phyloP scores from a whole-genome alignment of 2,113 vertebrate species.

The Aptenodytes forsteri region DNA sequence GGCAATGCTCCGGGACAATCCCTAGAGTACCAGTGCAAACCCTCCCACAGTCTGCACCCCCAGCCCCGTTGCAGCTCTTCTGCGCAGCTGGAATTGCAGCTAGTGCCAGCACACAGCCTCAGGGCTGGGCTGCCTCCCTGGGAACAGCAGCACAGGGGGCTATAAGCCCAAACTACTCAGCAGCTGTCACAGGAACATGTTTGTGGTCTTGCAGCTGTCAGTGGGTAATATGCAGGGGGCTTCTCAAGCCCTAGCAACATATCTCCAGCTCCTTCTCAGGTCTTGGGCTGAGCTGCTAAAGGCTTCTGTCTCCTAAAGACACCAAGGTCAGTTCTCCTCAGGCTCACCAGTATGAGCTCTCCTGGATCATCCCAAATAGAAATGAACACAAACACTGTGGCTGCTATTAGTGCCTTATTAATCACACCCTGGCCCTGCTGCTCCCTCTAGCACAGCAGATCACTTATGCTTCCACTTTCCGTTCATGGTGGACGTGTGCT shows the following conservation, averaged over 20 bases:
- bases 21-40: neutral
- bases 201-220: too few species aligned
- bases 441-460: neutral
- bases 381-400: neutral
- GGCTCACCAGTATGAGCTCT: neutral
- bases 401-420: constrained; percentile 30
- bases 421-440: neutral
- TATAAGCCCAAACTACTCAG: neutral
- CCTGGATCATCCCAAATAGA: neutral
- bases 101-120: neutral
- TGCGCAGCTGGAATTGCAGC: neutral
- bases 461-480: neutral
- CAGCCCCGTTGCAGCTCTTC: neutral
- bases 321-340: neutral
- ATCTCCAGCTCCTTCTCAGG: neutral
- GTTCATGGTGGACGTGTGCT: neutral
- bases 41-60: neutral
- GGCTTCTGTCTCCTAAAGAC: neutral
- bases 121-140: neutral
- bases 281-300: neutral
- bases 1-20: neutral
- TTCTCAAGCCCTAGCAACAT: neutral
- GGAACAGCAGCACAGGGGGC: neutral
- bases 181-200: neutral
- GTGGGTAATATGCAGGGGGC: neutral